Evolutionary conservation across 2,797 vertebrate species (phyloP).

Genomic region (Malurus leucopterus): DNA sequence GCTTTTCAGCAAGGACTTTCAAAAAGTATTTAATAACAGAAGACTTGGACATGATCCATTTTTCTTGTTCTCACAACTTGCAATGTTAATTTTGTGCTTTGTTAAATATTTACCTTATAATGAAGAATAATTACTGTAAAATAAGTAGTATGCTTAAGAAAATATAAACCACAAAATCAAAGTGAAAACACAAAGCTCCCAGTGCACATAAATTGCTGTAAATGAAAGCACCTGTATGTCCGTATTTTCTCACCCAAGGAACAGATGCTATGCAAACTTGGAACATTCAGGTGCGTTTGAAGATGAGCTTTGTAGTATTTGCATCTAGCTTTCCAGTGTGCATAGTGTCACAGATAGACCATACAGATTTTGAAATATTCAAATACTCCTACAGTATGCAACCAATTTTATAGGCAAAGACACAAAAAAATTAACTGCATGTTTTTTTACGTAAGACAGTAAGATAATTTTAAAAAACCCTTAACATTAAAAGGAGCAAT

Average conservation of each 20-base stretch:
- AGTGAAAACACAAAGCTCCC: background rate
- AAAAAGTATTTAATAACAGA: background rate
- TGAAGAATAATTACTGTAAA: constrained; percentile 12
- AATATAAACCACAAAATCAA: background rate
- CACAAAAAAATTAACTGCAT: background rate
- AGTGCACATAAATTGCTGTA: background rate
- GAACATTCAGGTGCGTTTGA: background rate
- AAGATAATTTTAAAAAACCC: background rate
- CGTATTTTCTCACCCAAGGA: background rate
- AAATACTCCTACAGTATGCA: background rate
- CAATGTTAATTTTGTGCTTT: constrained; percentile 33
- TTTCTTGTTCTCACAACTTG: constrained; percentile 28
- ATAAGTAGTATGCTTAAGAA: constrained; percentile 26
- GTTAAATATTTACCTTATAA: constrained; percentile 44
- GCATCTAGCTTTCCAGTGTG: background rate
- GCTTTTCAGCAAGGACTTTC: background rate
- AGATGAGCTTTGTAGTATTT: background rate
- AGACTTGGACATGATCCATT: constrained; percentile 23
- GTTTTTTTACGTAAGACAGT: background rate
- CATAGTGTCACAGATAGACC: background rate
- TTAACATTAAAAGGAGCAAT: too few species aligned
- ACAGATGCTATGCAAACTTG: background rate
- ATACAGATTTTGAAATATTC: background rate
- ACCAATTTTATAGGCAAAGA: background rate
- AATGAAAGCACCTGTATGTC: background rate